phyloP scores from a whole-genome alignment of 2,113 vertebrate genomes.

The Petroica traversi region DNA sequence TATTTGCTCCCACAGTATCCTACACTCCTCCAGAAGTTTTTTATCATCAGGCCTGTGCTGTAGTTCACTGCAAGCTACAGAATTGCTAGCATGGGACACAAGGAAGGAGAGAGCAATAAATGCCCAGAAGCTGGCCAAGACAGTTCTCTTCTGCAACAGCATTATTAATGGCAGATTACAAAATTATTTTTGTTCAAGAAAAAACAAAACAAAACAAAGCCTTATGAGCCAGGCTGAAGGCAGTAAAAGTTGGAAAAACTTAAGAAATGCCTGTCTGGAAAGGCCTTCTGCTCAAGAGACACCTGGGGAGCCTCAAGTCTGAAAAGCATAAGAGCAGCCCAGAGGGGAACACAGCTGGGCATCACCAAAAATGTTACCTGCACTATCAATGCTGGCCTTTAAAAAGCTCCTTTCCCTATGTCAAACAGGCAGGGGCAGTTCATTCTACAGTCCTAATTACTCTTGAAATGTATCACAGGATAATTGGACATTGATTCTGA shows the following conservation, averaged over 20 bases:
- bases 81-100: neutral
- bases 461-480: neutral
- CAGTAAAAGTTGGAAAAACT: neutral
- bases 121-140: neutral
- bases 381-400: neutral
- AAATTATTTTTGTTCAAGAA: neutral
- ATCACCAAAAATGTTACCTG: neutral
- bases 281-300: neutral
- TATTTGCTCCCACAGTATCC: neutral
- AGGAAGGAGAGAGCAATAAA: neutral
- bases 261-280: neutral
- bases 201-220: neutral
- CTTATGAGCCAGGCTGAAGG: neutral
- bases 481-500: neutral
- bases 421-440: neutral
- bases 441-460: neutral
- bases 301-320: neutral
- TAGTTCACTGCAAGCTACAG: neutral
- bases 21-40: neutral
- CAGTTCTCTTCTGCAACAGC: neutral
- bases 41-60: neutral
- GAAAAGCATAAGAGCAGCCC: neutral
- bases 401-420: neutral
- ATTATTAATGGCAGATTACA: neutral
- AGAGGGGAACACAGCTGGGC: accelerated